Evolutionary conservation across 2,888 invertebrate species (phyloP), one percentile per base, ranked within the genome.

Genomic region (Aphidoletes aphidimyza): DNA sequence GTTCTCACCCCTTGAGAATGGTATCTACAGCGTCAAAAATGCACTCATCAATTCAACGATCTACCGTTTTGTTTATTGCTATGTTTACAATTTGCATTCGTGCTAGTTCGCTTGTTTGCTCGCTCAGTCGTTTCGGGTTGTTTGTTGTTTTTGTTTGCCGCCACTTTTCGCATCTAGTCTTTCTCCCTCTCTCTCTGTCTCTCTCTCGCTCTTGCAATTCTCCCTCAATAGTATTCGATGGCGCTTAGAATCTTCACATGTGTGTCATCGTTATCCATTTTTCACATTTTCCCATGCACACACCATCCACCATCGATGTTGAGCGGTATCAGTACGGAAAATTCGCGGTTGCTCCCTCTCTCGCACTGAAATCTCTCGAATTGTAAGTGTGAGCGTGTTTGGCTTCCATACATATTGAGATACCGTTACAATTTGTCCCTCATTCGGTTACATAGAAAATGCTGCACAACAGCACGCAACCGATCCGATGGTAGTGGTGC

Each of bases 301-400:
- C 3, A 54, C 26, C 2, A 2, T 3, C 3, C 26, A 30, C 69
- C 30, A 22, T 6, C 22, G 30, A 69, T 26, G 54, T 11, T 26
- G 26, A 30, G n/a, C n/a, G n/a, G 54, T 54, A 22, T 54, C 22
- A 22, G 30, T 30, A 2, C 11, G 17, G 2, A 69, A 69, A 69
- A 30, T 69, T 69, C 69, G 69, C 69, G 69, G 69, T 69, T 69
- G 69, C 69, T 69, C 69, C 69, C 69, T 69, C 69, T 54, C 69
- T 69, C 17, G 5, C 6, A 47, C 47, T 14, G 54, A 54, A 5
- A 5, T 54, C 11, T 30, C 14, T 17, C 54, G 26, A 54, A n/a
- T 34, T 69, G 69, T 69, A 14, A 14, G 69, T 30, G 69, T 34
- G 26, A 14, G 69, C n/a, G n/a, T n/a, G n/a, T n/a, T n/a, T n/a